Conservation (phyloP, 2,888 invertebrate species). For the Camponotus fellah region DNA sequence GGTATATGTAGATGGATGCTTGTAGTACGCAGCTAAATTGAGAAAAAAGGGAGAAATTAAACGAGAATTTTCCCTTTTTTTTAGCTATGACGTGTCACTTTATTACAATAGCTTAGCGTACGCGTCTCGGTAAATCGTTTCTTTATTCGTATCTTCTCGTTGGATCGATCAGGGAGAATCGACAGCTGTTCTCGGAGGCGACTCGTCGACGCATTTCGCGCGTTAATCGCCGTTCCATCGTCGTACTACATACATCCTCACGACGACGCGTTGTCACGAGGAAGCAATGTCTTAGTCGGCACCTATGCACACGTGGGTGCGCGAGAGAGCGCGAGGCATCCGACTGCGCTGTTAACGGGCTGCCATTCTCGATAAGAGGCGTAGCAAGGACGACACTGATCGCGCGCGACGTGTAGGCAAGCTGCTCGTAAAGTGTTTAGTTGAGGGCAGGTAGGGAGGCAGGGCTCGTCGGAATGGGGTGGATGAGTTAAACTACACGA, state of each 20-base stretch:
- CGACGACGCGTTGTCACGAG: conserved; percentile 59
- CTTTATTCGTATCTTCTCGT: neutral
- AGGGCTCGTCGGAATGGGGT: conserved; percentile 71
- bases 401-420: conserved; percentile 84
- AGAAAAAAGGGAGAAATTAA: neutral
- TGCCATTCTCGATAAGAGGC: conserved; percentile 85
- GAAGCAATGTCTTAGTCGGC: conserved; percentile 64
- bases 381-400: conserved; percentile 84
- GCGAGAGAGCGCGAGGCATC: conserved; percentile 43
- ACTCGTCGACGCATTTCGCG: conserved; percentile 56
- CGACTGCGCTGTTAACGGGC: conserved; percentile 81
- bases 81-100: neutral
- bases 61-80: neutral
- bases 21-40: neutral
- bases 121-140: neutral
- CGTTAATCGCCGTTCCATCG: conserved; percentile 69
- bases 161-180: conserved; percentile 25
- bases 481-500: conserved; percentile 84
- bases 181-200: conserved; percentile 15
- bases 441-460: conserved; percentile 80
- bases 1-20: neutral
- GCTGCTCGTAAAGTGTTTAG: conserved; percentile 86
- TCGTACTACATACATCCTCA: conserved; percentile 59
- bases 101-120: neutral
- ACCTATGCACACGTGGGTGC: conserved; percentile 42